These are phyloP conservation scores for Pristionchus maxplancki DNA, from an alignment of 2,888 invertebrate genomes.

Conservation along the genomic window DNA sequence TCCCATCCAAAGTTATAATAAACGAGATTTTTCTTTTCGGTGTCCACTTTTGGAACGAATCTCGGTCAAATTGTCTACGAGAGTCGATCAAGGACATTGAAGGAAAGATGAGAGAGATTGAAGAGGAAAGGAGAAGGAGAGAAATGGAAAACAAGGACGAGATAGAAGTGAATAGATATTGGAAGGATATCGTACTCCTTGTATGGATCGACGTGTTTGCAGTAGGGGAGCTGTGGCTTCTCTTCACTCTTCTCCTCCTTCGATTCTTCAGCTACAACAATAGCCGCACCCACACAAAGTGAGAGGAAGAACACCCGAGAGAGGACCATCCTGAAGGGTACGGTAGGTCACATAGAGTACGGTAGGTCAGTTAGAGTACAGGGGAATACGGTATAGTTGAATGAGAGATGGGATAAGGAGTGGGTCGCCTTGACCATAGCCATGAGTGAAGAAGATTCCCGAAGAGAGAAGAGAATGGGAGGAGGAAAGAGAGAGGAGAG, in stretches of 20 bases:
- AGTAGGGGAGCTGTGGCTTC: slow-evolving; percentile 58
- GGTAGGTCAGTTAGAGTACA: background rate
- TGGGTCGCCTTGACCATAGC: background rate
- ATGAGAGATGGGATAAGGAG: background rate
- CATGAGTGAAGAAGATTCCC: background rate
- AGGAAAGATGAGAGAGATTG: background rate
- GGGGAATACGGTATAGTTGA: background rate
- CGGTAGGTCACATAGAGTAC: background rate
- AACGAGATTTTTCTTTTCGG: background rate
- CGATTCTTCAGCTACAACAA: background rate
- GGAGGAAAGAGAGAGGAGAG: background rate
- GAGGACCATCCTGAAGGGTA: slow-evolving; percentile 26
- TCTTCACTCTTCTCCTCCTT: slow-evolving; percentile 49
- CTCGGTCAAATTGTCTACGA: slow-evolving; percentile 39
- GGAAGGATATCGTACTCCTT: slow-evolving; percentile 28
- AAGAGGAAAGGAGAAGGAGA: background rate
- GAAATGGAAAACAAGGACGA: slow-evolving; percentile 37
- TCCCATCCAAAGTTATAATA: background rate
- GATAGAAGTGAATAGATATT: background rate
- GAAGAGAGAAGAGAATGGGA: slow-evolving; percentile 35
- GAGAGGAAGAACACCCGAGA: slow-evolving; percentile 22
- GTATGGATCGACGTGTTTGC: slow-evolving; percentile 65
- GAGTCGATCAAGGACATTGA: slow-evolving; percentile 25
- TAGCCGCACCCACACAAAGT: background rate
- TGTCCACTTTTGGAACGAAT: slow-evolving; percentile 15